Base-by-base conservation (phyloP, 2,113 vertebrate species). In the Hippocampus mohnikei region DNA sequence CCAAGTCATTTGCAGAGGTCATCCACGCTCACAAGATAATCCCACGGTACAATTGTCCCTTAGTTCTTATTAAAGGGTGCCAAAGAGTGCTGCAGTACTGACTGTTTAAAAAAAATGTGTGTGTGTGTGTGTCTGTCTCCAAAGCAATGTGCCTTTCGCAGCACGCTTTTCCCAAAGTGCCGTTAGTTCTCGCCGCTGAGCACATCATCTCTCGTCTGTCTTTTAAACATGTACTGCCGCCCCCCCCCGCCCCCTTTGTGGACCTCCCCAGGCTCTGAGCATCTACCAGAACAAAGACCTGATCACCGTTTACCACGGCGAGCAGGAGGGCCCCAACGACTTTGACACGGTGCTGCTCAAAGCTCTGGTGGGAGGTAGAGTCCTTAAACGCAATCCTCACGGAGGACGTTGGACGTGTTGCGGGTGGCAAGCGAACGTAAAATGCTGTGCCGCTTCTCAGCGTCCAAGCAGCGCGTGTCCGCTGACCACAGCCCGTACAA, bases 311-410 rank as follows among this genome's bases (percentile, higher is more conserved):
- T 95, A 94, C 70, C 88, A 94, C 0, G 89, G 84, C 65, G 88
- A 94, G 5, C 91, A 94, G 21, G 95, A 96, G 0, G 93, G 92
- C 6, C 85, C 93, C 0, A 93, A 95, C 62, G 94, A 96, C 40
- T 95, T 97, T 71, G 95, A 97, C 66, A 96, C 93, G 1, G 91
- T 97, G 0, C 89, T 96, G 59, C 89, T 97, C 33, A 94, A 92
- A 86, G 85, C 94, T 0, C 85, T 96, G 16, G 94, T 96, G 67
- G 89, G 91, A 82, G 94, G 95, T 96, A 84, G 8, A 10, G 95
- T 96, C 84, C 8, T 18, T 3, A 41, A 25, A 25, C 2, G 15
- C 8, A 12, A 67, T 58, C 71, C 0, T 0, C 48, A n/a, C 5
- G 3, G 3, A 21, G 13, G 16, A 59, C 21, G 18, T 10, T 68